Base-by-base conservation (phyloP, 2,113 vertebrate genomes). In the Struthidea cinerea region DNA sequence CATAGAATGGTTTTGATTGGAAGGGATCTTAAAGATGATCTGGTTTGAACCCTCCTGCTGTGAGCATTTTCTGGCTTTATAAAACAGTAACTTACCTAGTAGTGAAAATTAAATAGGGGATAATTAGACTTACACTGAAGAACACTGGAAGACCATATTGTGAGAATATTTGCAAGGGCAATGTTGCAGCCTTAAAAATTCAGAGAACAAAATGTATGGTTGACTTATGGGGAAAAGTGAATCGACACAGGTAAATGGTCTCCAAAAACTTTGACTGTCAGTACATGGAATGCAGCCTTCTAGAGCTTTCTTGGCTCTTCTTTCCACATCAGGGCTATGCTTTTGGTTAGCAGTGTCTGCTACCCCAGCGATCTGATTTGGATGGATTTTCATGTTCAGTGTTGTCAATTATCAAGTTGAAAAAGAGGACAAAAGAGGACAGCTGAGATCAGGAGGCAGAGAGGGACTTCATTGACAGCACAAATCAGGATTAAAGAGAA, bases 151-250 rank as follows among this genome's bases (percentile, higher is more conserved):
- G 41, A 53, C 9, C 6, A 8, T 39, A 8, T 4, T 26, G 23
- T 26, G 13, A 71, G 18, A 67, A 50, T 46, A 21, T 26, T 89
- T 68, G 11, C 39, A 35, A 19, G 14, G 16, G 4, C 21, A 26
- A 6, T 53, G 10, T 19, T 8, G 5, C 42, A 71, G 27, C 33
- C 33, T 18, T 55, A 49, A 86, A 55, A 84, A 60, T 60, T 79
- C 21, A 20, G 20, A 18, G n/a, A 32, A 11, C 6, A n/a, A 63
- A 78, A 28, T 0, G 0, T 8, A 17, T 26, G n/a, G 13, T 30
- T 0, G 1, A 42, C 4, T 44, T 27, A 11, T 5, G 7, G 12
- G 21, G 11, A 89, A 59, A 52, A 30, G 21, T 5, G 8, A 28
- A 23, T 42, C 2, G 13, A 42, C 5, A 8, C 2, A 33, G 33